Evolutionary conservation across 2,113 vertebrate genomes (phyloP), one percentile per base, ranked within the genome.

Genomic region (Brachyhypopomus gauderio): DNA sequence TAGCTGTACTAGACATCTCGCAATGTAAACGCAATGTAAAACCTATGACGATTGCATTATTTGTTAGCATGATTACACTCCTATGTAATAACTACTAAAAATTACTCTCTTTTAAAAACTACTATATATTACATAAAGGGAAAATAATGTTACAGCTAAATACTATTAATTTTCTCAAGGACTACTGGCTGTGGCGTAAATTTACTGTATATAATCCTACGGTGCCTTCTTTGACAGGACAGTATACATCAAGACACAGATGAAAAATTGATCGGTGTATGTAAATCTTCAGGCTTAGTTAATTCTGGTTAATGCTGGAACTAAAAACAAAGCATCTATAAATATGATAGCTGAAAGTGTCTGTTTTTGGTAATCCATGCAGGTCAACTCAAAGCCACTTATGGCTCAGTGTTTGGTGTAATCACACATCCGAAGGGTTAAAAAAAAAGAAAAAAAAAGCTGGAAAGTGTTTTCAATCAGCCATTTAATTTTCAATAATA

Each of bases 401-500:
- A 36, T 67, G 7, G n/a, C 30, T 36, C 30, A 64, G 14, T 5
- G 17, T 17, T 34, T n/a, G 20, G 64, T 1, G 8, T 27, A 34
- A 5, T 34, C 27, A 30, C 27, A 34, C 14, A 34, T 66, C 2
- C 20, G 27, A 12, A 48, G 60, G 14, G 19, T 16, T n/a, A 69
- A 34, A 69, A 7, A 70, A 2, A 45, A 16, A 56, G 34, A 12
- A 17, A 79, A 30, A 48, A 1, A 4, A 36, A 34, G 0, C 1
- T 17, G 19, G 62, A 58, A 63, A 66, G 52, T 70, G 2, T 62
- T 48, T 23, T 19, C 22, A 59, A 36, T 77, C 45, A 84, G 17
- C 4, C 41, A 73, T 93, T 92, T 93, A 91, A 91, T 92, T 88
- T 89, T 62, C 82, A 92, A 92, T 85, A 88, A 85, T 88, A 88